Percentiles rank a stretch among this genome's conserved stretches.
Evolutionary conservation across 1,140 invertebrate genomes (phyloP).

Genomic region (Pemphigus obesinymphae): DNA sequence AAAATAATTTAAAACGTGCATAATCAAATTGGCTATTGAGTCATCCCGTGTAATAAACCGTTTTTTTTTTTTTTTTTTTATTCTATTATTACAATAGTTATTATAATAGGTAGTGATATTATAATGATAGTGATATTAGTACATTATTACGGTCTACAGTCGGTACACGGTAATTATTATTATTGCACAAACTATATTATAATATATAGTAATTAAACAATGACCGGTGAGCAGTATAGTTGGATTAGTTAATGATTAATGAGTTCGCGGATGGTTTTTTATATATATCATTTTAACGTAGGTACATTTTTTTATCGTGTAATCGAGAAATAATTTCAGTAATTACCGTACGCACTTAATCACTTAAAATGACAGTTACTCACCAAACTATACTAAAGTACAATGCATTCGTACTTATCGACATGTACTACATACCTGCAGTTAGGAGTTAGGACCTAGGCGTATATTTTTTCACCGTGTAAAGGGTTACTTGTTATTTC

Average conservation of each 20-base stretch:
- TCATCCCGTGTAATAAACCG: no score
- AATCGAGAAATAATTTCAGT: slow-evolving; percentile 24
- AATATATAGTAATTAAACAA: slow-evolving; percentile 6
- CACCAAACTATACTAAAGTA: neutral
- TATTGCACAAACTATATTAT: neutral
- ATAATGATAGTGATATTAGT: neutral
- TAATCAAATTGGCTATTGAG: no score
- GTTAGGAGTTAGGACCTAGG: no score
- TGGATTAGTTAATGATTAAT: neutral
- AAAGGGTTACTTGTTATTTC: no score
- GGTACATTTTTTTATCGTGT: neutral
- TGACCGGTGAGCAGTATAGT: neutral
- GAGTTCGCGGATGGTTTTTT: neutral
- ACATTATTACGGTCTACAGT: neutral
- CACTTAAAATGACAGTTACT: neutral
- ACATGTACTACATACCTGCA: no score
- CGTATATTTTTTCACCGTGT: no score
- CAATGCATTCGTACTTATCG: neutral
- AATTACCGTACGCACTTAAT: neutral
- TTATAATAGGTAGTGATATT: no score
- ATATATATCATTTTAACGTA: neutral
- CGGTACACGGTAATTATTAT: neutral
- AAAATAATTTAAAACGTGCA: no score
- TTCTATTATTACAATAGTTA: no score
- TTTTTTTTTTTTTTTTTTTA: no score